Conservation (phyloP, 2,888 invertebrate genomes). For the Drosophila paramelanica region DNA sequence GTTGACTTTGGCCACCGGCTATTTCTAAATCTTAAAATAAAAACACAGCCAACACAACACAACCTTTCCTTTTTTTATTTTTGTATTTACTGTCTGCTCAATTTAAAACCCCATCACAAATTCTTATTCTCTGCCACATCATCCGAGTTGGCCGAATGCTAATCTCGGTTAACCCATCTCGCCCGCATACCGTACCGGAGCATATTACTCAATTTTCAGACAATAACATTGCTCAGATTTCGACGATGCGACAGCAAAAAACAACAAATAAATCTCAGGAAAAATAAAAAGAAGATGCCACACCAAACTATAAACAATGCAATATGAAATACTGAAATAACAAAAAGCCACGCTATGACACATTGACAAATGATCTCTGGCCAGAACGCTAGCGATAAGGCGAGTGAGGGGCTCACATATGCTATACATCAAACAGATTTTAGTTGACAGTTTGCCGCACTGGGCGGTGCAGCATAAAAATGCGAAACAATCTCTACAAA, state of each 20-base stretch:
- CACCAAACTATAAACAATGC: conserved; percentile 57
- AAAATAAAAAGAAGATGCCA: conserved; percentile 57
- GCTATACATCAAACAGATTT: conserved; percentile 48
- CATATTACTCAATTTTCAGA: conserved; percentile 74
- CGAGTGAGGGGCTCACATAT: conserved; percentile 10
- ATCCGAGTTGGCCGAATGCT: conserved; percentile 46
- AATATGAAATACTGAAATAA: conserved; percentile 17
- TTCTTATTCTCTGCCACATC: conserved; percentile 43
- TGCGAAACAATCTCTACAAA: conserved; percentile 4
- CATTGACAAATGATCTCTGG: conserved; percentile 73
- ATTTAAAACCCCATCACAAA: conserved; percentile 30
- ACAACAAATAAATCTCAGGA: conserved; percentile 4
- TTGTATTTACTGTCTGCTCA: conserved; percentile 13
- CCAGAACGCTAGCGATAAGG: conserved; percentile 53
- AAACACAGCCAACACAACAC: conserved; percentile 18
- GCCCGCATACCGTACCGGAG: conserved; percentile 55
- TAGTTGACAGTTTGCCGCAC: conserved; percentile 43
- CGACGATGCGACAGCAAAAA: conserved; percentile 41
- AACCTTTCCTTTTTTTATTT: conserved; percentile 13
- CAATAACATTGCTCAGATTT: conserved; percentile 69
- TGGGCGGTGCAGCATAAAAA: conserved; percentile 15
- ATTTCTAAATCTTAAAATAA: conserved; percentile 25
- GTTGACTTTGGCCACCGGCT: conserved; percentile 34
- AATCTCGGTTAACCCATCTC: conserved; percentile 69
- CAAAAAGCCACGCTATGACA: conserved; percentile 48